Conservation (phyloP, 2,113 vertebrate genomes). For the Telmatochromis sp. region DNA sequence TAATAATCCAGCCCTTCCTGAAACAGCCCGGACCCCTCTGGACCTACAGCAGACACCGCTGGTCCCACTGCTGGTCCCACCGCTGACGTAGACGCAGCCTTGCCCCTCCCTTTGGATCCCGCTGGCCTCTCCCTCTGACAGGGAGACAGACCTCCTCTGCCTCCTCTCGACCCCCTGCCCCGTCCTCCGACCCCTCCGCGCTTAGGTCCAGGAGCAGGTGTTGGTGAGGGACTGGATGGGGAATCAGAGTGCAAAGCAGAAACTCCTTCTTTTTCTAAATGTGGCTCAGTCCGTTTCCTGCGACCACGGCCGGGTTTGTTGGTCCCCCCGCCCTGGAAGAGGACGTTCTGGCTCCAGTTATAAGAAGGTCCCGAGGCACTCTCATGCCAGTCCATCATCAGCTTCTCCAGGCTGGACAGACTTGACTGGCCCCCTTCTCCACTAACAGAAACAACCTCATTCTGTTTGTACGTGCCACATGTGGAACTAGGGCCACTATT, state of each 20-base stretch:
- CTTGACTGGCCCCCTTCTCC: constrained; percentile 87
- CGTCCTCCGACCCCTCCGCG: constrained; percentile 83
- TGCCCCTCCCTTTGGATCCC: constrained; percentile 72
- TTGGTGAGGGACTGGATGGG: constrained; percentile 82
- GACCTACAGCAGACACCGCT: constrained; percentile 38
- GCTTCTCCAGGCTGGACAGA: constrained; percentile 93
- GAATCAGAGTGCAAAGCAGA: constrained; percentile 79
- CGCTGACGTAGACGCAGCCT: constrained; percentile 67
- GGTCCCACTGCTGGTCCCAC: constrained; percentile 13
- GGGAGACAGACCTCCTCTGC: constrained; percentile 78
- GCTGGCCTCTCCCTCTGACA: constrained; percentile 86
- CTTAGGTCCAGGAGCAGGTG: constrained; percentile 79
- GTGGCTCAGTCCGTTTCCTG: constrained; percentile 89
- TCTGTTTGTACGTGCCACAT: constrained; percentile 73
- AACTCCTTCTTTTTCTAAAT: constrained; percentile 76
- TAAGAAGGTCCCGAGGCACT: constrained; percentile 88
- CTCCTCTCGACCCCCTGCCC: constrained; percentile 79
- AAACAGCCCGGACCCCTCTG: constrained; percentile 82
- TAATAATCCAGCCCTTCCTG: constrained; percentile 96
- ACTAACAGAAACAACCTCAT: constrained; percentile 72
- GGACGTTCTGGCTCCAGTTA: constrained; percentile 98
- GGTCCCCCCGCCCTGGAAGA: constrained; percentile 85
- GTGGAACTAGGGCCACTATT: constrained; percentile 44
- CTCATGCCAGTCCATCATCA: constrained; percentile 99
- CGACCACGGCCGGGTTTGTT: constrained; percentile 87